phyloP scores from a whole-genome alignment of 2,888 invertebrate genomes.

The Phaonia tiefii region DNA sequence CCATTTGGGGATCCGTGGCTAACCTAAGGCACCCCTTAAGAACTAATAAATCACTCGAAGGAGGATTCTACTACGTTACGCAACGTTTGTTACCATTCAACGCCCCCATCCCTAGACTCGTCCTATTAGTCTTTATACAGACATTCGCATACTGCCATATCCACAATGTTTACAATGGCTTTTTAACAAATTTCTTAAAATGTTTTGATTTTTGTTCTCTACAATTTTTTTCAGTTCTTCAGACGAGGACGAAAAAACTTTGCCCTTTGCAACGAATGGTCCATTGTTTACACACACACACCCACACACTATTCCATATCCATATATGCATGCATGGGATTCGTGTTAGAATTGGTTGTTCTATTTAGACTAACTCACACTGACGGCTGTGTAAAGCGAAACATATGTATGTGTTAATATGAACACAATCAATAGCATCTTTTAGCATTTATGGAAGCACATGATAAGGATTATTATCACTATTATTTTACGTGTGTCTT shows the following conservation, averaged over 20 bases:
- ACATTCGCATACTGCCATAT: background rate
- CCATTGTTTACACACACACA: conserved; percentile 43
- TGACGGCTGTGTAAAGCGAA: too few species aligned
- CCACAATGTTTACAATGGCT: conserved; percentile 27
- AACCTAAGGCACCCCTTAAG: conserved; percentile 1
- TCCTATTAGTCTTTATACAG: background rate
- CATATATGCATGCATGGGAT: background rate
- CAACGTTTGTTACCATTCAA: background rate
- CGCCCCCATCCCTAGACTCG: background rate
- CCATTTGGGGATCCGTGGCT: background rate
- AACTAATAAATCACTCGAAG: conserved; percentile 20
- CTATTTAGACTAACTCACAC: background rate
- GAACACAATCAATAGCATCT: conserved; percentile 54
- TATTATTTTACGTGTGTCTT: conserved; percentile 23
- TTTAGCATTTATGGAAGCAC: conserved; percentile 57
- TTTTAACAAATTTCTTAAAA: conserved; percentile 29
- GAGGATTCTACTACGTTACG: conserved; percentile 6
- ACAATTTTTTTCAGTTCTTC: conserved; percentile 5
- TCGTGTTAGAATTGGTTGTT: background rate
- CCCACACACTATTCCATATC: background rate
- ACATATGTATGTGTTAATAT: conserved; percentile 24
- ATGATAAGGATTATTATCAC: conserved; percentile 55
- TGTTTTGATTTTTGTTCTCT: conserved; percentile 18
- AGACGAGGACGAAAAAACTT: conserved; percentile 44
- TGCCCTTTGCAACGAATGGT: conserved; percentile 46